phyloP scores from a whole-genome alignment of 2,113 vertebrate genomes.

The Caloenas nicobarica region DNA sequence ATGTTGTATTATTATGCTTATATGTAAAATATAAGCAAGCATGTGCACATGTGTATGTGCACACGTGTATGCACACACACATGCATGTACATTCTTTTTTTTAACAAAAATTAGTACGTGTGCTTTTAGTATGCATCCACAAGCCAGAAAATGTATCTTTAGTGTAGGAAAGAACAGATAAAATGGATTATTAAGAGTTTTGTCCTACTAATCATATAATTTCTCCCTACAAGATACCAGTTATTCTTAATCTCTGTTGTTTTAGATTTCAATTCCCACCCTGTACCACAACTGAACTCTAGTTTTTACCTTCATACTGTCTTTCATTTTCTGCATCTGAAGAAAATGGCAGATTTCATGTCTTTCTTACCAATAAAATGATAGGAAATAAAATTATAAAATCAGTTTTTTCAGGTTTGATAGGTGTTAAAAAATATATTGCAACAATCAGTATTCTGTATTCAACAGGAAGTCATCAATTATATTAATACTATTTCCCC shows the following conservation, averaged over 20 bases:
- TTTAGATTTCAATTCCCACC: background rate
- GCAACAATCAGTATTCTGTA: background rate
- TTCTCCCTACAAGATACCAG: background rate
- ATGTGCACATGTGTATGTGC: fast-evolving
- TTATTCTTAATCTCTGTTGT: background rate
- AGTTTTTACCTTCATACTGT: background rate
- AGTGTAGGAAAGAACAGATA: background rate
- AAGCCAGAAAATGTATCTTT: background rate
- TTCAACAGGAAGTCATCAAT: background rate
- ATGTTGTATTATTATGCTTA: background rate
- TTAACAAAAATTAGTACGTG: background rate
- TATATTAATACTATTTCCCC: background rate
- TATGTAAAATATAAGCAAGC: background rate
- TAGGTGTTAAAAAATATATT: background rate
- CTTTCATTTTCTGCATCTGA: background rate
- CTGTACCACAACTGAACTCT: background rate
- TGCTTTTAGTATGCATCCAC: background rate
- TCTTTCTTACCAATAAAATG: background rate
- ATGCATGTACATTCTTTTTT: background rate
- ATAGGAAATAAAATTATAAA: background rate
- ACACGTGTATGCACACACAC: background rate
- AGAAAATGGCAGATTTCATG: background rate
- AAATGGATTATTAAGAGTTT: background rate
- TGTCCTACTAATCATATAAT: background rate
- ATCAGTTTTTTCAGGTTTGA: background rate